These are phyloP conservation scores for Zaprionus ornatus DNA, from an alignment of 1,140 invertebrate genomes.

Conservation along the genomic window DNA sequence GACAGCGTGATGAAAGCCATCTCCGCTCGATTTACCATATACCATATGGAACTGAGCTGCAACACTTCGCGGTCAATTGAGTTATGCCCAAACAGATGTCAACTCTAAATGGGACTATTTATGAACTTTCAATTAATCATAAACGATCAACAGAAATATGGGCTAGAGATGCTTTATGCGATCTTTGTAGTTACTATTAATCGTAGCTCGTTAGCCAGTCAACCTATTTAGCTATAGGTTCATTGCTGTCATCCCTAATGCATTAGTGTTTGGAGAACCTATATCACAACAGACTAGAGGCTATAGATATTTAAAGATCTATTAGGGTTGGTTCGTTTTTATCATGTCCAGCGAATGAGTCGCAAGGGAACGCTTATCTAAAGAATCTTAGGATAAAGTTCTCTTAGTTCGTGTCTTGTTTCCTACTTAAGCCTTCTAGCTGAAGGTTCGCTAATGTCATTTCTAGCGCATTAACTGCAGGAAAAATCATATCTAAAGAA, in stretches of 20 bases:
- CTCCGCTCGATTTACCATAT: conserved; percentile 20
- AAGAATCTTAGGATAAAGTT: too few relatives aligned
- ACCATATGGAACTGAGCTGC: not conserved
- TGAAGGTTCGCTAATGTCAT: not conserved
- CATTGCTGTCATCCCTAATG: not conserved
- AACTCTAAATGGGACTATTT: conserved; percentile 8
- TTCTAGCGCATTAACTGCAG: too few relatives aligned
- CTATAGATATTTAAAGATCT: too few relatives aligned
- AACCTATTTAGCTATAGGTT: not conserved
- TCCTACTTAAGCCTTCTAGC: not conserved
- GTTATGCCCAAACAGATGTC: conserved; percentile 9
- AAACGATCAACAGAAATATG: not conserved
- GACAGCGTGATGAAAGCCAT: conserved; percentile 35
- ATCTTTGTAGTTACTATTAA: not conserved
- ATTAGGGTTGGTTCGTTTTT: not conserved
- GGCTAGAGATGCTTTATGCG: not conserved
- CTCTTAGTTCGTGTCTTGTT: too few relatives aligned
- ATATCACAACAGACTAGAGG: too few relatives aligned
- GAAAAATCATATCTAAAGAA: too few relatives aligned
- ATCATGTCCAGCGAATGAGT: too few relatives aligned
- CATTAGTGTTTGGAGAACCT: too few relatives aligned
- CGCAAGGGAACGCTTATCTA: too few relatives aligned
- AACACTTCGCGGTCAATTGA: conserved; percentile 28
- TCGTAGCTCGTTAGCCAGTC: too few relatives aligned
- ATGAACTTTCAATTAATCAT: conserved; percentile 14